Base-by-base conservation (phyloP, 2,113 vertebrate species). In the Gyps fulvus region DNA sequence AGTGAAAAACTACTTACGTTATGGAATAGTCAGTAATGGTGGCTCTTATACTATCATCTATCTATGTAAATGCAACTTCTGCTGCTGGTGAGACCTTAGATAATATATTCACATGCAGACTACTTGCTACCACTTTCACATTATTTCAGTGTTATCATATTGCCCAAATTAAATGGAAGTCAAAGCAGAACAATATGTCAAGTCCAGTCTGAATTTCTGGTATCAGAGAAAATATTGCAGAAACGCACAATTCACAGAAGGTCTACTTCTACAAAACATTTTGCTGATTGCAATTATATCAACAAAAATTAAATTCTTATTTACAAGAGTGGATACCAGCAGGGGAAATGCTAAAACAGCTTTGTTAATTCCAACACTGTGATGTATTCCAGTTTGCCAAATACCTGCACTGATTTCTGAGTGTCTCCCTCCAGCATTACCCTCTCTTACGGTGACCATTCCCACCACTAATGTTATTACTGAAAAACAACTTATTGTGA, bases 281-380 rank as follows among this genome's bases (percentile, higher is more conserved):
- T 82, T 87, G 40, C 65, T 76, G 62, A 85, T 52, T 52, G 16
- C 66, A 93, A 69, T 65, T 83, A 43, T n/a, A 91, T 49, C 65
- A 85, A 95, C 58, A 76, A 57, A 89, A 74, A 20, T 0, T 0
- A 70, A 92, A 59, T 32, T 89, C 78, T 57, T 85, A 91, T 96
- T 95, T 93, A 69, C 40, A 91, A 63, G 54, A 91, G 47, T 79
- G 49, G 70, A 87, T 72, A 65, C 78, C 89, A 72, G 91, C 94
- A 93, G 14, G 15, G 23, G 40, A 93, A 97, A 84, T 31, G 43
- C 93, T 85, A 95, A 76, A 94, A 25, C 47, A 94, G 94, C 65
- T 89, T 78, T 61, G 77, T 36, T 76, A 95, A 82, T 93, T 95
- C 77, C 89, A 95, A 4, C 40, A 18, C 29, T 36, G 89, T 62